These are phyloP conservation scores for Cephus sareptanus DNA, from an alignment of 2,888 invertebrate species.

Conservation along the genomic window DNA sequence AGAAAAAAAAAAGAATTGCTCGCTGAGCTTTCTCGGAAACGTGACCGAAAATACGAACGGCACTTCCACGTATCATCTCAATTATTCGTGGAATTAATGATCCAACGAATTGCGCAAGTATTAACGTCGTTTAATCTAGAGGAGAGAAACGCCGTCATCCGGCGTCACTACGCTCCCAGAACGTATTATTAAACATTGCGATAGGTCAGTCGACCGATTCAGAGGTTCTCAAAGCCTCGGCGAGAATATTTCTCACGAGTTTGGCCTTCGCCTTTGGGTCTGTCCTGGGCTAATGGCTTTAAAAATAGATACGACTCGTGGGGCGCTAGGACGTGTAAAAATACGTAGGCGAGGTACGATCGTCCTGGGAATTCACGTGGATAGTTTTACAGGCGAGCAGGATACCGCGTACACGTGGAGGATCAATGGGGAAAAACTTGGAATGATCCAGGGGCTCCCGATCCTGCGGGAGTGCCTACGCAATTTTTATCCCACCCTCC, in stretches of 20 bases:
- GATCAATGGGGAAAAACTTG: background rate
- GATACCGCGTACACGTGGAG: background rate
- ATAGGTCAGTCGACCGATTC: slow-evolving; percentile 22
- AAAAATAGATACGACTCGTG: background rate
- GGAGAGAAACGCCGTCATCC: background rate
- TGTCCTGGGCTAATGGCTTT: background rate
- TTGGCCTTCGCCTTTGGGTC: background rate
- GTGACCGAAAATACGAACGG: background rate
- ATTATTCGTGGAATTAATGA: slow-evolving; percentile 39
- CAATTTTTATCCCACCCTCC: slow-evolving; percentile 5
- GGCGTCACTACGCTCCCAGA: slow-evolving; percentile 15
- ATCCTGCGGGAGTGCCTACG: background rate
- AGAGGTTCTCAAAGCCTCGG: slow-evolving; percentile 8
- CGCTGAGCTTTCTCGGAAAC: slow-evolving; percentile 6
- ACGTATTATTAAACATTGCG: slow-evolving; percentile 25
- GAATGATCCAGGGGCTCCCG: background rate
- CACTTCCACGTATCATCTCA: slow-evolving; percentile 16
- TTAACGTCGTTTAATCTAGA: slow-evolving; percentile 1
- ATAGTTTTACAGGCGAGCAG: background rate
- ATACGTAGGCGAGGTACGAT: background rate
- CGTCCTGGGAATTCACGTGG: background rate
- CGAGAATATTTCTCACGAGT: background rate
- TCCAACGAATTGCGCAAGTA: slow-evolving; percentile 38
- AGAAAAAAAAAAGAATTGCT: background rate
- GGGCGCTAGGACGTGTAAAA: background rate